Base-by-base conservation (phyloP, 2,113 vertebrate species). In the Serilophus lunatus region DNA sequence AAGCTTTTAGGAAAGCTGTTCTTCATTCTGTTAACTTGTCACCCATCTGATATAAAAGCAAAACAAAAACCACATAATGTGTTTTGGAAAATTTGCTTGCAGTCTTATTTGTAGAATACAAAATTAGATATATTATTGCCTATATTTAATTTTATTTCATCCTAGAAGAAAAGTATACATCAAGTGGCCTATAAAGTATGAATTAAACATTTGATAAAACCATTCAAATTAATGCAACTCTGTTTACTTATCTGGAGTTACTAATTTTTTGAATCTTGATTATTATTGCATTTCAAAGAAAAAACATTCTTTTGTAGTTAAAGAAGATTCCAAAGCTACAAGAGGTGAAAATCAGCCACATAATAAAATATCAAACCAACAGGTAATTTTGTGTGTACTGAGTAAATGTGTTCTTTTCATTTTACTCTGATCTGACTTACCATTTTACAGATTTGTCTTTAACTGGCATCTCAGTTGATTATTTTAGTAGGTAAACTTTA, bases 281-380 rank as follows among this genome's bases (percentile, higher is more conserved):
- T 66, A 31, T 59, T 77, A 18, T n/a, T 47, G 33, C 1, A 4
- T 64, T 76, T 88, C 80, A 66, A 90, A 85, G 24, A 91, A 16
- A 92, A 56, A 82, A 18, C 6, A 6, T 82, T 88, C 71, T 91
- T 93, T 96, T 97, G 53, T 78, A 98, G 98, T 97, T 94, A 98
- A 98, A 97, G 98, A 98, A 96, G 98, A 98, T 36, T 96, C 70
- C 94, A 97, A 97, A 92, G 96, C 90, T 96, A 78, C 96, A 88
- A 98, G 97, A 95, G 93, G 87, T 92, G 98, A 98, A 59, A 96
- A 36, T 92, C 96, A 92, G 53, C 76, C 88, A 77, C 98, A 97
- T 82, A 95, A 79, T 72, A 98, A 97, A 96, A 59, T 96, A 63
- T 42, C 97, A 84, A 97, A 94, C 92, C 98, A 97, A 66, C 98